phyloP scores from a whole-genome alignment of 2,113 vertebrate species.

The Synodontis membranacea region DNA sequence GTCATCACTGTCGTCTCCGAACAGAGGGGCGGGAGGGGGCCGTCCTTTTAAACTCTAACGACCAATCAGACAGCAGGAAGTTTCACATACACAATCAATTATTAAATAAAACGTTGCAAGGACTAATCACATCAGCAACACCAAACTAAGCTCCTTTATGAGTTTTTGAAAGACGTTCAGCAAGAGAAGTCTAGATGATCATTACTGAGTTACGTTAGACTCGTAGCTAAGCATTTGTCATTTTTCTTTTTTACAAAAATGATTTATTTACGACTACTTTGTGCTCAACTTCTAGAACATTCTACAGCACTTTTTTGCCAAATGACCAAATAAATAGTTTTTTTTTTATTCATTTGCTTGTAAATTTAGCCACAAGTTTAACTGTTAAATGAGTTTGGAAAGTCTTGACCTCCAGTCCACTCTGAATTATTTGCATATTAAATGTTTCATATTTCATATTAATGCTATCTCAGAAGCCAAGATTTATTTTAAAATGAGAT shows the following conservation, averaged over 20 bases:
- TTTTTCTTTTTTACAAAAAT: neutral
- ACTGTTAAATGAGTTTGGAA: too few relatives aligned
- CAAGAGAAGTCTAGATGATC: neutral
- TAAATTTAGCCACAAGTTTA: neutral
- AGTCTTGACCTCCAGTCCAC: too few relatives aligned
- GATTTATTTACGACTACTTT: neutral
- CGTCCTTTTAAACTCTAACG: constrained; percentile 89
- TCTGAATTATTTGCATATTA: neutral
- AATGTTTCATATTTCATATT: neutral
- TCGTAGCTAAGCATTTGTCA: too few relatives aligned
- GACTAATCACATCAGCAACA: neutral
- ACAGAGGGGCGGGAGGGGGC: constrained; percentile 87
- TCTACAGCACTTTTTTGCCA: neutral
- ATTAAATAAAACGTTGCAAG: neutral
- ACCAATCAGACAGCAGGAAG: constrained; percentile 25
- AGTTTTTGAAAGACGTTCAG: neutral
- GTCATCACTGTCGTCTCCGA: constrained; percentile 85
- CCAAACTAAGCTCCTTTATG: neutral
- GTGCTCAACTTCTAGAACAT: neutral
- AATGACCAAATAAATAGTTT: neutral
- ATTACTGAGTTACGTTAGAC: too few relatives aligned
- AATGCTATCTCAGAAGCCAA: neutral
- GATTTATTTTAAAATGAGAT: neutral
- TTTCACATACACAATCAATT: neutral
- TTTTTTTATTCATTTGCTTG: neutral